Base-by-base conservation (phyloP, 2,888 invertebrate genomes). In the Bhutanitis thaidina region DNA sequence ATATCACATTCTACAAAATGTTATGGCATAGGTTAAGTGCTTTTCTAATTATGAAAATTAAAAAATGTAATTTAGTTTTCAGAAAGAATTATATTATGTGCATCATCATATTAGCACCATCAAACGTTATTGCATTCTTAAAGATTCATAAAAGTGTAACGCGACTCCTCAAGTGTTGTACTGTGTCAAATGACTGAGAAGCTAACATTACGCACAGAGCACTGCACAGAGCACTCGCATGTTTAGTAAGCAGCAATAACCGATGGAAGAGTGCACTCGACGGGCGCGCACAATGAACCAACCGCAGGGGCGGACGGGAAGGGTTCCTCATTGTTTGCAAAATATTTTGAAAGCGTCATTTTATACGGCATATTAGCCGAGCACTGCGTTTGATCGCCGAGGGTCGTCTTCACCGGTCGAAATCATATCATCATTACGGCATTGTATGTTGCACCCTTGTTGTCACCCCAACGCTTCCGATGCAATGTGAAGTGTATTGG, bases 291-390 rank as follows among this genome's bases (percentile, higher is more conserved):
- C 71, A 76, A 71, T 66, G 59, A 60, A 63, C 68, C 68, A 60
- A 67, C 71, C 70, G 62, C 77, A 73, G 67, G 75, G 71, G 70
- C 62, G 62, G 59, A 49, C 62, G 62, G 61, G 79, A 77, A 80
- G 82, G 82, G 85, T 77, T 71, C 79, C 60, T 57, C 63, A 80
- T 88, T 89, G 89, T 89, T 89, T 87, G 87, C 86, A 80, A 87
- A 88, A 89, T 88, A 89, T 89, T 89, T 76, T 89, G 89, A 88
- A 88, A 85, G 83, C 82, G 65, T 81, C 81, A 87, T 87, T 89
- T 86, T 80, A 86, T 85, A 88, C 88, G 88, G 74, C 72, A 64
- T 86, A 87, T 89, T 89, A 88, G 80, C 69, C 62, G 57, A 67
- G 77, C 74, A 65, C 77, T 88, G 88, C 82, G 68, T 79, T 83